Evolutionary conservation across 1,140 invertebrate species (phyloP), one percentile per base, ranked within the genome.

Genomic region (Sycobia sp.): DNA sequence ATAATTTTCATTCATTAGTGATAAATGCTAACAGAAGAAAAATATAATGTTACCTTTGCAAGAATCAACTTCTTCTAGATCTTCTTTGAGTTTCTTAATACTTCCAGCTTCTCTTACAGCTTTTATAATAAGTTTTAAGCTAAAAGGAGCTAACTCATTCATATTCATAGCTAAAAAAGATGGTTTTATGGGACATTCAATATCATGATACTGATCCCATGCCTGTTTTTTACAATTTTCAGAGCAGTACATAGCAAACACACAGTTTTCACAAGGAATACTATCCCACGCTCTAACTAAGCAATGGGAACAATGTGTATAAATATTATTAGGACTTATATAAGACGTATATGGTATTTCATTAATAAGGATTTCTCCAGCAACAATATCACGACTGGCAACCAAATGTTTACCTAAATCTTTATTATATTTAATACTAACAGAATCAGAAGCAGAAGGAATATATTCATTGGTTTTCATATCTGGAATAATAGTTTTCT

Each of bases 331-430:
- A 38, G 85, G 79, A 29, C 88, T 71, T 14, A 93, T 72, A 3
- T 90, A 79, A 7, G 84, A 84, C 54, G 87, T 84, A 76, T 88
- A 95, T 9, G 92, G 89, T 59, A 88, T 82, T 80, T 95, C 93
- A 44, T 89, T 80, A 44, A 88, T 87, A 7, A 95, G 67, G 27
- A 92, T 79, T 76, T 94, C 90, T 4, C 92, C 92, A 22, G 86
- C 82, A 68, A 80, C 75, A 49, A 91, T 85, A 75, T 89, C 83
- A 60, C 83, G 78, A 38, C 79, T 84, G 1, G 89, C 87, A 49
- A 87, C 72, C 18, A 90, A 81, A 71, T 86, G 85, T 54, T 87
- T 80, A 4, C 89, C 89, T 70, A 85, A 82, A 39, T 83, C 78
- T 62, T 82, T 65, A 20, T 70, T 81, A 61, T 83, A 83, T n/a